Conservation (phyloP, 2,888 invertebrate species). For the Coronaproctus castanopsis region DNA sequence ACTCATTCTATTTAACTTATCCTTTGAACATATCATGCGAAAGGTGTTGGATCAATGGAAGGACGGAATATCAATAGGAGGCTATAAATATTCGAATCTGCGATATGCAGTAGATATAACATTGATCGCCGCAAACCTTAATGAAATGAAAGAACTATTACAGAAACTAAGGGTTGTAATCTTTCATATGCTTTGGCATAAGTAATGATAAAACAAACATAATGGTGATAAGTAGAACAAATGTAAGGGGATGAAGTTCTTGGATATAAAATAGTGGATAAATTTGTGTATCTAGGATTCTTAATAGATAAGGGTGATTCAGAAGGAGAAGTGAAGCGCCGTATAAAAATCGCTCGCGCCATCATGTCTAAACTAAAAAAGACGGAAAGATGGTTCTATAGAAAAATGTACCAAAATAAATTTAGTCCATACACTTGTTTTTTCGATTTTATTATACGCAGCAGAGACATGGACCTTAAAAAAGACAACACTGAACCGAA, state of each 20-base stretch:
- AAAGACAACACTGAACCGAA: not conserved
- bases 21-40: not conserved
- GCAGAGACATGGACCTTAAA: too few species aligned
- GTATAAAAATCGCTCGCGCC: not conserved
- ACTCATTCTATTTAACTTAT: not conserved
- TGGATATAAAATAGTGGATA: not conserved
- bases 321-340: not conserved
- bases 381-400: not conserved
- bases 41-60: not conserved
- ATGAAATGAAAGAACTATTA: not conserved
- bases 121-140: not conserved
- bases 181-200: not conserved
- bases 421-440: not conserved
- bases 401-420: not conserved
- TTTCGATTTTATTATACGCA: not conserved
- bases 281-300: not conserved
- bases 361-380: not conserved
- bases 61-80: not conserved
- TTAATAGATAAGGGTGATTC: not conserved
- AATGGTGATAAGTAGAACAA: not conserved
- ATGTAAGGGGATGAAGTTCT: not conserved
- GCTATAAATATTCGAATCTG: not conserved
- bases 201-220: not conserved
- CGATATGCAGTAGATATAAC: not conserved
- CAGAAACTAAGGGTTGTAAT: not conserved